Percentiles rank a stretch among this genome's conserved stretches.
These are phyloP conservation scores for Zaprionus ghesquierei DNA, from an alignment of 1,140 invertebrate species.

Conservation along the genomic window DNA sequence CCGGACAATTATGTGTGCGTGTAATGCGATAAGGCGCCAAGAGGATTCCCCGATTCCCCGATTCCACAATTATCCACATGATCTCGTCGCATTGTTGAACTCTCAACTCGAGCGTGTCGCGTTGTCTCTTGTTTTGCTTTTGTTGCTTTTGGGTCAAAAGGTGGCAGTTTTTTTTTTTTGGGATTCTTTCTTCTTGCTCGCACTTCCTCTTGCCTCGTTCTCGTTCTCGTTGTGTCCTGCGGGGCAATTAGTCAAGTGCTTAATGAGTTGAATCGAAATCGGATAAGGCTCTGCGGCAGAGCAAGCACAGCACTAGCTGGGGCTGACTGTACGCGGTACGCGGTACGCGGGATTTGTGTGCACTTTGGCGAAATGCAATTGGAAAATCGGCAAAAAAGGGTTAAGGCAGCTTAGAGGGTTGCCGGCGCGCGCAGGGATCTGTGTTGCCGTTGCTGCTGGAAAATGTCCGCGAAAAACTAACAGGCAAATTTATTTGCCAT, in stretches of 20 bases:
- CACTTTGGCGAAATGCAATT: constrained; percentile 11
- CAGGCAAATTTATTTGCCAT: constrained; percentile 41
- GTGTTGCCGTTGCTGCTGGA: constrained; percentile 12
- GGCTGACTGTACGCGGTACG: constrained; percentile 40
- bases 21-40: constrained; percentile 73
- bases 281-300: constrained; percentile 29
- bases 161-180: constrained; percentile 17
- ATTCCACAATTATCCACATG: constrained; percentile 47
- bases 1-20: constrained; percentile 44
- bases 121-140: not conserved
- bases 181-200: not conserved
- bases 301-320: constrained; percentile 6
- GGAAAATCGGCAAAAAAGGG: constrained; percentile 43
- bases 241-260: constrained; percentile 77
- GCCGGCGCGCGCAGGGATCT: constrained; percentile 10
- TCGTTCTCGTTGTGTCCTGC: not conserved
- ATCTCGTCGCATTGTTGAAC: constrained; percentile 42
- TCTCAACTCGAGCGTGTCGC: constrained; percentile 8
- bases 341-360: constrained; percentile 42
- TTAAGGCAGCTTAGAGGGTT: constrained; percentile 70
- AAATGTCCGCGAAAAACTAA: constrained; percentile 27
- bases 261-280: constrained; percentile 76
- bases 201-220: not conserved
- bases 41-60: not conserved
- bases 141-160: constrained; percentile 51